Evolutionary conservation across 2,113 vertebrate species (phyloP).

Genomic region (Vanacampus margaritifer): DNA sequence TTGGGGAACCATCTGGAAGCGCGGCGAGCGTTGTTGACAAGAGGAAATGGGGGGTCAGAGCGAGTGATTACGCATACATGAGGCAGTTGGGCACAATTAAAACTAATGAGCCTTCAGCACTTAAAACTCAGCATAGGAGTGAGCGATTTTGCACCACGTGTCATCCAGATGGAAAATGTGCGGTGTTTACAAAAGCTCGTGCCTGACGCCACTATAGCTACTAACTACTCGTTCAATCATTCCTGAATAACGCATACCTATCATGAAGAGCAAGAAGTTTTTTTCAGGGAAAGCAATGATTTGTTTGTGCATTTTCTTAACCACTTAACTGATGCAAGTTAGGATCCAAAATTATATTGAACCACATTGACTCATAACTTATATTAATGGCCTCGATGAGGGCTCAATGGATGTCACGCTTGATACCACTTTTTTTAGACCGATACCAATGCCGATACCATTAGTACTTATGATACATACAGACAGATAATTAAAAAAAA

Average conservation of each 20-base stretch:
- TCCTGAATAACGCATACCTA: background rate
- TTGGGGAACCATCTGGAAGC: constrained; percentile 53
- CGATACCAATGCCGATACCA: too few relatives aligned
- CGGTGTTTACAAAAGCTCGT: constrained; percentile 41
- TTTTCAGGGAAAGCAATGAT: too few relatives aligned
- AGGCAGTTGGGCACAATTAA: constrained; percentile 64
- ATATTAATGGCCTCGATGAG: background rate
- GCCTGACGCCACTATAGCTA: constrained; percentile 28
- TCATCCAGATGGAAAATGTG: constrained; percentile 63
- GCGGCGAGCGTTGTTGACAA: constrained; percentile 59
- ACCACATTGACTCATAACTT: background rate
- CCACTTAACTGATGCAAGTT: too few relatives aligned
- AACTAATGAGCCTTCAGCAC: constrained; percentile 68
- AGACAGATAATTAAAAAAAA: too few relatives aligned
- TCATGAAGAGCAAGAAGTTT: too few relatives aligned
- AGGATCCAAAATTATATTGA: background rate
- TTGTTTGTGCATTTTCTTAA: too few relatives aligned
- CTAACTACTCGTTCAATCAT: constrained; percentile 14
- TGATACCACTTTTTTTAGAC: too few relatives aligned
- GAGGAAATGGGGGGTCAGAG: constrained; percentile 66
- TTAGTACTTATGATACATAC: too few relatives aligned
- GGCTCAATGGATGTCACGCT: background rate
- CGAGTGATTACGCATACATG: constrained; percentile 60
- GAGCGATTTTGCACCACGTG: constrained; percentile 68
- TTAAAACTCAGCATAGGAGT: constrained; percentile 52